phyloP scores from a whole-genome alignment of 2,797 vertebrate species.

The Hipposideros larvatus region DNA sequence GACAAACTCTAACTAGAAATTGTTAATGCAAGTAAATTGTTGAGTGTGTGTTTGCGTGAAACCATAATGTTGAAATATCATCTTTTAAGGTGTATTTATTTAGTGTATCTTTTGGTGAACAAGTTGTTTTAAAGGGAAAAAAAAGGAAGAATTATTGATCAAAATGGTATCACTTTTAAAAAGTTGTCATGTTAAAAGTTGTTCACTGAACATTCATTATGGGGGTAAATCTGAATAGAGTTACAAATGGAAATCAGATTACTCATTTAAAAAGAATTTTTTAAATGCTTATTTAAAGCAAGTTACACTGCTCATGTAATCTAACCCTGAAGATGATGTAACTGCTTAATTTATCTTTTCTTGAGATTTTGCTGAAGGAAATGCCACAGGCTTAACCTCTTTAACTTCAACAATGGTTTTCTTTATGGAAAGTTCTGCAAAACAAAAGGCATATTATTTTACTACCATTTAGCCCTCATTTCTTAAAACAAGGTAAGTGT shows the following conservation, averaged over 20 bases:
- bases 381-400: not conserved
- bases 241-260: constrained; percentile 5
- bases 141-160: not conserved
- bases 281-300: constrained; percentile 1
- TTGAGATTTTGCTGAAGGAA: constrained; percentile 33
- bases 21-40: constrained; percentile 35
- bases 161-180: constrained; percentile 53
- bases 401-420: not conserved
- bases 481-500: not conserved
- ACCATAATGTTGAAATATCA: constrained; percentile 12
- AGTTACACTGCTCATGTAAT: not conserved
- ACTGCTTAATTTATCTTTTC: not conserved
- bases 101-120: not conserved
- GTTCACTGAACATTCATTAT: not conserved
- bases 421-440: not conserved
- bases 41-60: constrained; percentile 43
- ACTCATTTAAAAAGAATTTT: not conserved
- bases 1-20: constrained; percentile 32
- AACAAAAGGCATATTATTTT: constrained; percentile 19
- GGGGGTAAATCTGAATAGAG: not conserved
- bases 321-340: not conserved
- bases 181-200: not conserved
- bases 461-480: not conserved
- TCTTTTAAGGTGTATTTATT: not conserved
- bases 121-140: not conserved